These are phyloP conservation scores for Polylopha cassiicola DNA, from an alignment of 2,888 invertebrate genomes.

Conservation along the genomic window DNA sequence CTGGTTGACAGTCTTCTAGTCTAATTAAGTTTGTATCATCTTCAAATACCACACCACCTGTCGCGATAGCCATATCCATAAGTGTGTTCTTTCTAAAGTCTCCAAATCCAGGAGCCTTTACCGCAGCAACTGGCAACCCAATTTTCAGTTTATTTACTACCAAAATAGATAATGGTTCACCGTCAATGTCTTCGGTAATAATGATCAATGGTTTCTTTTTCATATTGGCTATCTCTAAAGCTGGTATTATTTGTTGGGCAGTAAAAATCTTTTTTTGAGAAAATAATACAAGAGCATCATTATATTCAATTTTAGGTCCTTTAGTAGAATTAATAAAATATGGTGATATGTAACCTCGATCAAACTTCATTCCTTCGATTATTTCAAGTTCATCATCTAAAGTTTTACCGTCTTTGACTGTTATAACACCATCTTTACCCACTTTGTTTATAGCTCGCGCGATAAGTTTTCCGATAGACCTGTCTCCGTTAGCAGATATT, in stretches of 20 bases:
- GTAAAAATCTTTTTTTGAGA: constrained; percentile 98
- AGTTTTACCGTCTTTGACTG: constrained; percentile 99
- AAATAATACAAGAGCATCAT: constrained; percentile 93
- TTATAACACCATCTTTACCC: constrained; percentile 98
- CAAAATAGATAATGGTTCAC: constrained; percentile 93
- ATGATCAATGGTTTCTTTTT: constrained; percentile 95
- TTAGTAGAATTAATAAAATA: constrained; percentile 99
- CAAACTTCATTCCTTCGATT: constrained; percentile 99
- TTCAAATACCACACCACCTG: constrained; percentile 94
- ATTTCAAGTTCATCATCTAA: constrained; percentile 94
- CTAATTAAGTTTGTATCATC: constrained; percentile 93
- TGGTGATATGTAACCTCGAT: constrained; percentile 98
- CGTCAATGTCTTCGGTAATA: constrained; percentile 95
- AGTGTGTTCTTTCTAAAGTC: constrained; percentile 93
- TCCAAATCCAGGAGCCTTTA: constrained; percentile 97
- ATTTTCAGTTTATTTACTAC: constrained; percentile 93
- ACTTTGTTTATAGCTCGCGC: constrained; percentile 97
- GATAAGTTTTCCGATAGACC: constrained; percentile 91
- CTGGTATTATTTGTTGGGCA: constrained; percentile 96
- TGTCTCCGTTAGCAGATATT: constrained; percentile 98
- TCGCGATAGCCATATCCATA: constrained; percentile 93
- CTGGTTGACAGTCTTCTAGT: constrained; percentile 88
- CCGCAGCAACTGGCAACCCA: constrained; percentile 94
- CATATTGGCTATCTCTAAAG: constrained; percentile 93
- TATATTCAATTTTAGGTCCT: constrained; percentile 97